These are phyloP conservation scores for Lipotes vexillifer DNA, from an alignment of 2,113 vertebrate genomes.

Conservation along the genomic window DNA sequence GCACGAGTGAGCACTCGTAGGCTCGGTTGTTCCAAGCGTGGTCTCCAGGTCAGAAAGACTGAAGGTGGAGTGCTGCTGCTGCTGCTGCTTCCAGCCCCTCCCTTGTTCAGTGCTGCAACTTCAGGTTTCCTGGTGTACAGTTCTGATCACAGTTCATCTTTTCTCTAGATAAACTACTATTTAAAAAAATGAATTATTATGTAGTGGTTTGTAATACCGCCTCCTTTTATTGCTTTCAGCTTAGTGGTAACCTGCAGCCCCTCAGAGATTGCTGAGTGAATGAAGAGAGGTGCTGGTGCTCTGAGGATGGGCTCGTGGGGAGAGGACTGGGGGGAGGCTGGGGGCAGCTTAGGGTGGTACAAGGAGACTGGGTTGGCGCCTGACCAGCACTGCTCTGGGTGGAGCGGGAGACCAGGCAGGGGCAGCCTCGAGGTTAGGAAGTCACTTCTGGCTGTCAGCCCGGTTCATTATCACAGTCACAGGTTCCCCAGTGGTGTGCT, in stretches of 20 bases:
- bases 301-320: neutral
- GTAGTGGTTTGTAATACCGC: neutral
- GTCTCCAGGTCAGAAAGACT: neutral
- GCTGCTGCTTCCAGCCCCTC: no score
- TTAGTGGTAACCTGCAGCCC: neutral
- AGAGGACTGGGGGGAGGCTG: neutral
- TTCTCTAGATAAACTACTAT: neutral
- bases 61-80: neutral
- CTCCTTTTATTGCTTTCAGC: neutral
- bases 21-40: neutral
- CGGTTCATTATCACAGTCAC: neutral
- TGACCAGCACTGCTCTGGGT: no score
- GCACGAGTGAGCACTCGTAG: neutral
- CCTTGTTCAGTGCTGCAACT: neutral
- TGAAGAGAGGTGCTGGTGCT: neutral
- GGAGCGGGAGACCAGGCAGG: neutral
- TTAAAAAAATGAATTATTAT: neutral
- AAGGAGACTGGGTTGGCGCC: fast-evolving
- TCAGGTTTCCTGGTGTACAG: neutral
- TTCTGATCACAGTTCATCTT: neutral
- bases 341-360: neutral
- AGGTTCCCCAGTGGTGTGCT: fast-evolving
- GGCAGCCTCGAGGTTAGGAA: neutral
- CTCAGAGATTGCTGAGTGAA: neutral
- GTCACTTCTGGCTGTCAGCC: neutral